A percentile compares a stretch with the other conserved stretches of the same genome.
These are phyloP conservation scores for Papilio xuthus DNA, from an alignment of 1,140 invertebrate genomes.

Conservation along the genomic window DNA sequence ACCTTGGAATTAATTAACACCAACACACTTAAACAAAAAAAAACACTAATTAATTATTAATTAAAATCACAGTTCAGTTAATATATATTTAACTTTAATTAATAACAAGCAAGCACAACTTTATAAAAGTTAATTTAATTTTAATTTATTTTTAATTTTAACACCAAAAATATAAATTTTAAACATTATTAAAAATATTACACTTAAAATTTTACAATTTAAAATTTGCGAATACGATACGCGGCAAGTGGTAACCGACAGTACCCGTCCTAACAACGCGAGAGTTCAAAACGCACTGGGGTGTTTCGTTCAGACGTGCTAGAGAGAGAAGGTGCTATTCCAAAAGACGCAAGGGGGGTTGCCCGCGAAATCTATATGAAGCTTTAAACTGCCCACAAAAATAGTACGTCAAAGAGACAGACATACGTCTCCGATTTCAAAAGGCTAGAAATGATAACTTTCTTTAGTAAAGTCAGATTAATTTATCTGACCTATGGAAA, in stretches of 20 bases:
- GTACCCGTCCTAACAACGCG: constrained; percentile 48
- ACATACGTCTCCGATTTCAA: constrained; percentile 48
- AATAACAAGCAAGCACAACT: not conserved
- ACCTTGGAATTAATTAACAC: not conserved
- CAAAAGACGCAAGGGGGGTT: constrained; percentile 52
- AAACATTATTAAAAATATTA: constrained; percentile 21
- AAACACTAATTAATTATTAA: constrained; percentile 18
- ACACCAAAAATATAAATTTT: not conserved
- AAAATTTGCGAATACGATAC: constrained; percentile 50
- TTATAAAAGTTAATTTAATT: not conserved
- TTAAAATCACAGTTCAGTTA: constrained; percentile 4
- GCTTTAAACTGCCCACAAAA: constrained; percentile 61
- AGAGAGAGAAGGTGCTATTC: constrained; percentile 53
- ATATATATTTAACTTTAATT: constrained; percentile 18
- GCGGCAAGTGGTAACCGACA: constrained; percentile 35
- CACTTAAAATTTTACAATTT: constrained; percentile 44
- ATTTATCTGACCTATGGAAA: too few relatives aligned
- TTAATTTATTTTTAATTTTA: constrained; percentile 9
- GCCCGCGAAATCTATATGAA: constrained; percentile 63
- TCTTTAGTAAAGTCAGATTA: too few relatives aligned
- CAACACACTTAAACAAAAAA: constrained; percentile 1
- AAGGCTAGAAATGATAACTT: constrained; percentile 7
- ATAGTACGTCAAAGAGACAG: constrained; percentile 53
- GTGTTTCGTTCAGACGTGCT: constrained; percentile 52
- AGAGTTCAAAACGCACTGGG: constrained; percentile 65